A percentile compares a stretch with the other conserved stretches of the same genome.
Evolutionary conservation across 2,113 vertebrate species (phyloP).

Genomic region (Tiliqua scincoides): DNA sequence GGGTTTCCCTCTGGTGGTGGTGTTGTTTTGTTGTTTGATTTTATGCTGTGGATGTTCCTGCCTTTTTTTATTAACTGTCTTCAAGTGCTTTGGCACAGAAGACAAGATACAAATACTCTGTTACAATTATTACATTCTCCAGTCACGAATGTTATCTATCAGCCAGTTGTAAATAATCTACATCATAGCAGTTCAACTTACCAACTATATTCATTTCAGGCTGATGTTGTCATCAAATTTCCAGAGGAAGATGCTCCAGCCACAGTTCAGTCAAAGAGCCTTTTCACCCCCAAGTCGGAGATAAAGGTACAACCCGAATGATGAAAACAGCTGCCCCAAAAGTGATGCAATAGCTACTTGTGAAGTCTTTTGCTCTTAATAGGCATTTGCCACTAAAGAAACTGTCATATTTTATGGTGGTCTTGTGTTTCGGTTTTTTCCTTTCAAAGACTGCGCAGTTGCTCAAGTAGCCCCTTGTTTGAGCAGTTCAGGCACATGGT

Average conservation of each 20-base stretch:
- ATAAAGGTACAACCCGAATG: constrained; percentile 85
- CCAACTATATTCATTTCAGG: constrained; percentile 73
- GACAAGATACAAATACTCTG: too few relatives aligned
- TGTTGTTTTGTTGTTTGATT: too few relatives aligned
- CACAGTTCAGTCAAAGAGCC: constrained; percentile 88
- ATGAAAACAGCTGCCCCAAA: too few relatives aligned
- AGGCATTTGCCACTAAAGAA: neutral
- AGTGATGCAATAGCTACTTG: neutral
- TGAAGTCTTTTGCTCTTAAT: neutral
- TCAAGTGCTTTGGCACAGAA: too few relatives aligned
- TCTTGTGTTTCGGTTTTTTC: neutral
- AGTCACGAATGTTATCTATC: neutral
- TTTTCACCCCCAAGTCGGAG: constrained; percentile 94
- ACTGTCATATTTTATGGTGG: neutral
- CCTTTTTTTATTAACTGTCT: too few relatives aligned
- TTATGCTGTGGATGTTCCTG: too few relatives aligned
- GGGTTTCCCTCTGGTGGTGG: too few relatives aligned
- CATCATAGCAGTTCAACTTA: neutral
- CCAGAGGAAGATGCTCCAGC: constrained; percentile 92
- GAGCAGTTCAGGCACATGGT: neutral
- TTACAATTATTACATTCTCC: neutral
- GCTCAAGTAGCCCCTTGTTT: neutral
- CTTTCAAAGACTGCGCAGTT: neutral
- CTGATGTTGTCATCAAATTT: constrained; percentile 94
- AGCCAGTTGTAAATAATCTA: neutral